phyloP scores from a whole-genome alignment of 2,797 vertebrate genomes.

The Coendou prehensilis region DNA sequence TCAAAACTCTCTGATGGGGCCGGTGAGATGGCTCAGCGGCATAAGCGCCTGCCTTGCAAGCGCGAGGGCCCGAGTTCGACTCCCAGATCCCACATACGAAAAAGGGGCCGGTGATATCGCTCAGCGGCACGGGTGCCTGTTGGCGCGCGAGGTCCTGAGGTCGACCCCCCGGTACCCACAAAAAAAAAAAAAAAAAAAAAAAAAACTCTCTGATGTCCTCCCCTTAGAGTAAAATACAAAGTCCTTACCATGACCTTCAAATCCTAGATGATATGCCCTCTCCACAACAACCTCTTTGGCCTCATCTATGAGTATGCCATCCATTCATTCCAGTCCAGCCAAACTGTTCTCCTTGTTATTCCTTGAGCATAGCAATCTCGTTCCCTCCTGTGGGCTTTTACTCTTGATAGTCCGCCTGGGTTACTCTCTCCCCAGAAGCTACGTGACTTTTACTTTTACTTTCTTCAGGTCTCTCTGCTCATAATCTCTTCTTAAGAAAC shows the following conservation, averaged over 20 bases:
- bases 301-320: background rate
- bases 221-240: constrained; percentile 22
- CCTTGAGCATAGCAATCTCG: background rate
- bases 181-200: too few species aligned
- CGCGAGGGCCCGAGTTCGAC: too few species aligned
- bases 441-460: background rate
- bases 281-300: background rate
- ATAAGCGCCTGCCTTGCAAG: too few species aligned
- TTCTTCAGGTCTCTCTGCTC: background rate
- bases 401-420: background rate
- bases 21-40: too few species aligned
- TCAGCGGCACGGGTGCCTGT: too few species aligned
- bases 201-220: background rate
- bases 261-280: background rate
- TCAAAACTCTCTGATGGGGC: constrained; percentile 21
- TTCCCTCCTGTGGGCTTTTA: background rate
- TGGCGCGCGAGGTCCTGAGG: too few species aligned
- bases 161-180: too few species aligned
- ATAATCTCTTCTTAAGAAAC: background rate
- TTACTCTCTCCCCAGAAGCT: background rate
- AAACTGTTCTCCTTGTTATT: background rate
- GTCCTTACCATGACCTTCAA: background rate
- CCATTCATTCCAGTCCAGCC: background rate
- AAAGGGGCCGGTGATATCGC: too few species aligned
- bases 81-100: too few species aligned